Conservation (phyloP, 2,113 vertebrate species). For the Morone saxatilis region DNA sequence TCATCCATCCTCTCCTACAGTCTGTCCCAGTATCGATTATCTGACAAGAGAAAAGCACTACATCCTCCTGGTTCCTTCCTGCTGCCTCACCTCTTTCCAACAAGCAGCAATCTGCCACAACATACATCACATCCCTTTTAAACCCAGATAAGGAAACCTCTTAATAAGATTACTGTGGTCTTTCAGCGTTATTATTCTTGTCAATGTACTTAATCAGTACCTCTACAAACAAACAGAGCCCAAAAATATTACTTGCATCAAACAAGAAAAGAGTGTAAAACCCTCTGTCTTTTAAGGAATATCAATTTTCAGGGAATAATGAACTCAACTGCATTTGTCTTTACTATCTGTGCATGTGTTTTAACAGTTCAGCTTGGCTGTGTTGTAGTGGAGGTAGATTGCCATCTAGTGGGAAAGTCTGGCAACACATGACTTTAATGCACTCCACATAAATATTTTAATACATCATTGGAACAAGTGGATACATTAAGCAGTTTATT, state of each 20-base stretch:
- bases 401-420: constrained; percentile 78
- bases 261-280: constrained; percentile 32
- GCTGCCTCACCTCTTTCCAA: constrained; percentile 61
- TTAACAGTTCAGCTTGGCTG: background rate
- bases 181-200: constrained; percentile 61
- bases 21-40: constrained; percentile 81
- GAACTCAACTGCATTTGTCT: constrained; percentile 32
- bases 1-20: constrained; percentile 71
- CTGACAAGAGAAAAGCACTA: constrained; percentile 80
- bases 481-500: background rate
- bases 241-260: constrained; percentile 15
- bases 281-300: constrained; percentile 17
- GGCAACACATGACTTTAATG: constrained; percentile 28
- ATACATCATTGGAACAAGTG: background rate
- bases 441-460: background rate
- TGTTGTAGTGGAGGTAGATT: constrained; percentile 60
- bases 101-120: constrained; percentile 59
- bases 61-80: constrained; percentile 80
- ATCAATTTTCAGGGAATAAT: constrained; percentile 32
- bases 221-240: constrained; percentile 40
- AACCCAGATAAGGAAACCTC: constrained; percentile 72
- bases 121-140: constrained; percentile 73
- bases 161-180: constrained; percentile 72
- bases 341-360: constrained; percentile 35
- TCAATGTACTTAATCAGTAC: constrained; percentile 57